phyloP scores from a whole-genome alignment of 2,888 invertebrate genomes.

The Acleris holmiana region DNA sequence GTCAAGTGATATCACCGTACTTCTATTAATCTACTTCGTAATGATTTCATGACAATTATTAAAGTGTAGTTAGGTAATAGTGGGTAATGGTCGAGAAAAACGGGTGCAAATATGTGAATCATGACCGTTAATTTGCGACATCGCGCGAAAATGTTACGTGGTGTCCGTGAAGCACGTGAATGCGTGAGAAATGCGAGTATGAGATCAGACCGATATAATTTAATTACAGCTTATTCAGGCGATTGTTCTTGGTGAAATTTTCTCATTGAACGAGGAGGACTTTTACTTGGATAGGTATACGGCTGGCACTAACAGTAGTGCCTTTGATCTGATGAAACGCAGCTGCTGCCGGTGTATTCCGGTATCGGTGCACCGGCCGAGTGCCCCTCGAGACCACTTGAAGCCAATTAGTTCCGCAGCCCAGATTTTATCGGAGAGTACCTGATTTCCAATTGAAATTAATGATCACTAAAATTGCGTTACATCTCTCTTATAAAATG shows the following conservation, averaged over 20 bases:
- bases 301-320: constrained; percentile 53
- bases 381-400: constrained; percentile 67
- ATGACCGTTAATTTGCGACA: constrained; percentile 4
- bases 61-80: constrained; percentile 12
- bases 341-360: constrained; percentile 65
- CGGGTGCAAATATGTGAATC: constrained; percentile 27
- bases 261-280: constrained; percentile 26
- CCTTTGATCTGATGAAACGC: constrained; percentile 68
- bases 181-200: constrained; percentile 27
- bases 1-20: constrained; percentile 15
- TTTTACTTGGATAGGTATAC: constrained; percentile 29
- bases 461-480: constrained; percentile 14
- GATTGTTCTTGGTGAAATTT: constrained; percentile 24
- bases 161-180: constrained; percentile 23
- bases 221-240: constrained; percentile 9
- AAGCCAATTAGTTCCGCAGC: constrained; percentile 67
- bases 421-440: constrained; percentile 39
- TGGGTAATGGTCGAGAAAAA: constrained; percentile 17
- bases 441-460: constrained; percentile 27
- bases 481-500: neutral
- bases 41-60: neutral
- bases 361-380: constrained; percentile 43
- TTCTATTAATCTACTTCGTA: neutral
- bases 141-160: constrained; percentile 12
- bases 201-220: constrained; percentile 23